phyloP scores from a whole-genome alignment of 2,797 vertebrate genomes.

The Rousettus madagascariensis region DNA sequence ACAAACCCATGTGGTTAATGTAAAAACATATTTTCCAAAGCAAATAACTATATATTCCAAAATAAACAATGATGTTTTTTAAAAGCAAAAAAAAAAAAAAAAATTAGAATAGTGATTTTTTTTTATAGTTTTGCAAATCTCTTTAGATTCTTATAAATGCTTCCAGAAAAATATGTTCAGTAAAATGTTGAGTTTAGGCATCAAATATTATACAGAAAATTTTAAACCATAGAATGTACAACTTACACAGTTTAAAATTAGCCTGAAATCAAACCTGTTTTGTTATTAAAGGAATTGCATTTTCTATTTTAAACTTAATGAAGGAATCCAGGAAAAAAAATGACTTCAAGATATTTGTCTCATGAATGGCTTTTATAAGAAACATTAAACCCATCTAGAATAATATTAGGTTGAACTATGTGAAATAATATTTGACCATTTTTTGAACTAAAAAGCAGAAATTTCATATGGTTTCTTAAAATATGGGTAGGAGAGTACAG shows the following conservation, averaged over 20 bases:
- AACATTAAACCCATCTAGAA: neutral
- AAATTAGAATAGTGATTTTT: neutral
- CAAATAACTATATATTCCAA: neutral
- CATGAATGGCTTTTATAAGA: slow-evolving; percentile 9
- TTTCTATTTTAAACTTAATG: slow-evolving; percentile 48
- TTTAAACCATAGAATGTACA: neutral
- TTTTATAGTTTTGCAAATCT: neutral
- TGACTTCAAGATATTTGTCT: slow-evolving; percentile 25
- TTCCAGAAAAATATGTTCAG: neutral
- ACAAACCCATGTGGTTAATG: neutral
- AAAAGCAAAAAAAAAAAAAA: neutral
- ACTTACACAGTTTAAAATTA: slow-evolving; percentile 14
- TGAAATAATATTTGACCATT: neutral
- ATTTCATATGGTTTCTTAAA: neutral
- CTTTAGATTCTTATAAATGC: neutral
- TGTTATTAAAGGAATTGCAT: neutral
- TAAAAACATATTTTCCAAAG: slow-evolving; percentile 31
- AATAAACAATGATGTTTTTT: slow-evolving; percentile 5
- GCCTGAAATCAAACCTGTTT: neutral
- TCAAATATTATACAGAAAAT: neutral
- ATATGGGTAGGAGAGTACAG: neutral
- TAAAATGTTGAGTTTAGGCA: slow-evolving; percentile 11
- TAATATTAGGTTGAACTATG: neutral
- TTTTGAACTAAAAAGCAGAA: neutral
- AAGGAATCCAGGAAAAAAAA: slow-evolving; percentile 49